Evolutionary conservation across 2,888 invertebrate species (phyloP).

Genomic region (Ectemnius continuus): DNA sequence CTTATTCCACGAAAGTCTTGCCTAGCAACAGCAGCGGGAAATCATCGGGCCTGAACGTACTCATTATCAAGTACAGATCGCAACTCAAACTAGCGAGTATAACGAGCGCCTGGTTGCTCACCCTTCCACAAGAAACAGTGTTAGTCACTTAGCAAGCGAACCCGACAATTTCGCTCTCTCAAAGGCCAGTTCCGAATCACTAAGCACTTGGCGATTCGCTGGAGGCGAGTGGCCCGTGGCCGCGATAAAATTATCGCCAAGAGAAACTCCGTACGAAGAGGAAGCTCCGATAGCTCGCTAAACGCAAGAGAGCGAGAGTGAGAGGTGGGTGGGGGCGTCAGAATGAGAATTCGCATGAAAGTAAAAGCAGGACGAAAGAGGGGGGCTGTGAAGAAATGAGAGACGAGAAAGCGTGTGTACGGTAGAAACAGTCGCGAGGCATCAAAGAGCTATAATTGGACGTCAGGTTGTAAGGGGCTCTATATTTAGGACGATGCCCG

Average conservation of each 20-base stretch:
- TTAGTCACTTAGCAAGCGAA: constrained; percentile 36
- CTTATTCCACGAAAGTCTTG: too few relatives aligned
- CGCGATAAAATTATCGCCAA: constrained; percentile 52
- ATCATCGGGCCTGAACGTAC: too few relatives aligned
- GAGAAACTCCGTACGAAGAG: constrained; percentile 25
- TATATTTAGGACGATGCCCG: constrained; percentile 73
- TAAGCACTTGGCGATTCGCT: constrained; percentile 29
- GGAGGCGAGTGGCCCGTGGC: constrained; percentile 47
- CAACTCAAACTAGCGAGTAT: neutral
- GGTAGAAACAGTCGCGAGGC: constrained; percentile 59
- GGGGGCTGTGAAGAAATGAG: constrained; percentile 14
- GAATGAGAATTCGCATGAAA: neutral
- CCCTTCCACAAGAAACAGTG: constrained; percentile 40
- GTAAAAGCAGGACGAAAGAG: neutral
- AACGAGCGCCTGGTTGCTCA: constrained; percentile 23
- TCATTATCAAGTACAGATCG: too few relatives aligned
- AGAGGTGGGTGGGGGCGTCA: constrained; percentile 19
- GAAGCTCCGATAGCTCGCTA: constrained; percentile 15
- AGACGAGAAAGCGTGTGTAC: constrained; percentile 33
- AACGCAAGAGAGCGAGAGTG: constrained; percentile 25
- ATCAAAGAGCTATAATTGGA: constrained; percentile 77
- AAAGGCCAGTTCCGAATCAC: constrained; percentile 46
- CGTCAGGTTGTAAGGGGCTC: constrained; percentile 70
- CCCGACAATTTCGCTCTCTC: constrained; percentile 47
- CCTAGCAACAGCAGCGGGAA: too few relatives aligned